Evolutionary conservation across 2,888 invertebrate genomes (phyloP), one percentile per base, ranked within the genome.

Genomic region (Campoplex nolae): DNA sequence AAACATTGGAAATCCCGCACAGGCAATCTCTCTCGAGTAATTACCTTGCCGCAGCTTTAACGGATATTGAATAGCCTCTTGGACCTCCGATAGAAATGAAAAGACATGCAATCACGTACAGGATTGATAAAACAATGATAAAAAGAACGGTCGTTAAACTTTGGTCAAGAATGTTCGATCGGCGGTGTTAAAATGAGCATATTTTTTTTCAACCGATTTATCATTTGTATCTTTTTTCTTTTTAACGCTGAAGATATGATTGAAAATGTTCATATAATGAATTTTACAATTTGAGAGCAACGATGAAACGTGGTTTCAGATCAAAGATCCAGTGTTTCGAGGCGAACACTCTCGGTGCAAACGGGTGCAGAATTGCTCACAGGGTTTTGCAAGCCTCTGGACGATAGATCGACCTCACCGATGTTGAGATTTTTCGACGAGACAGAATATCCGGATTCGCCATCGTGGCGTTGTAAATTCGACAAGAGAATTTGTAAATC

Each of bases 301-400:
- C 23, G 45, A 13, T 18, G 58, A 32, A 28, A 62, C 16, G n/a
- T 80, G 16, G 13, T 82, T 84, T 54, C 77, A 87, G 86, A 79
- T 78, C 83, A 68, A 58, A 75, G 83, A 73, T 51, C 84, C 16
- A 89, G 88, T 74, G 81, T 90, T 9, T 83, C 88, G 70, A 88
- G 89, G 32, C 88, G 91, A 54, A 91, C 90, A 0, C 51, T 91
- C 11, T 91, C 91, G 9, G 90, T 91, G 28, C 92, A 92, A 86
- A 92, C 92, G 9, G 91, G 90, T 58, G 79, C 87, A 51, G 91
- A 92, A 74, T 78, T 92, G 71, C 78, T 91, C 32, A 76, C 82
- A 28, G 88, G 85, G 35, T 58, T 89, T 9, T 79, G 74, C 65
- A 87, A 85, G 45, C 77, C 82, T 3, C 83, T 54, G 3, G 70